A percentile compares a stretch with the other conserved stretches of the same genome.
Conservation (phyloP, 2,113 vertebrate species). For the Myiozetetes cayanensis region DNA sequence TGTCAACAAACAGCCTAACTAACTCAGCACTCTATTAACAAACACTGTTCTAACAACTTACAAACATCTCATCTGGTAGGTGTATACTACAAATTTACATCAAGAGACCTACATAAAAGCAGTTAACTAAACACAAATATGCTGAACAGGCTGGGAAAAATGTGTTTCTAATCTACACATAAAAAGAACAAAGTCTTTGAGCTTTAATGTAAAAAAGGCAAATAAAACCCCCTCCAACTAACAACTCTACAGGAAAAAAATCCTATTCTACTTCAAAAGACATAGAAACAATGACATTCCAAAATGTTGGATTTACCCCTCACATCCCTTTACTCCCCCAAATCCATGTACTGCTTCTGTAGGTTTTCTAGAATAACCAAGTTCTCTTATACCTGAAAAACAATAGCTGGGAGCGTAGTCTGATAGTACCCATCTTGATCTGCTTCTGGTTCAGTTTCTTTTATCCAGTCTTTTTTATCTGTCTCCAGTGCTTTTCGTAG, state of each 20-base stretch:
- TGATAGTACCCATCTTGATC: constrained; percentile 98
- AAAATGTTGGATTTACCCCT: background rate
- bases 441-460: constrained; percentile 91
- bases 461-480: constrained; percentile 96
- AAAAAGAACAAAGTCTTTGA: background rate
- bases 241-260: background rate
- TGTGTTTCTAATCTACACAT: background rate
- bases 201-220: background rate
- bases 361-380: background rate
- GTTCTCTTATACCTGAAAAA: constrained; percentile 82
- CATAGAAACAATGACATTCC: background rate
- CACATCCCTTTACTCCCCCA: background rate
- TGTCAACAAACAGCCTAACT: background rate
- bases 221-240: background rate
- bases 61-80: background rate
- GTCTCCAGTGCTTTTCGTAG: constrained; percentile 95
- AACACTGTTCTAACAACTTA: background rate
- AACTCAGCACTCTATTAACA: background rate
- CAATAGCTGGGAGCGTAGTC: constrained; percentile 91
- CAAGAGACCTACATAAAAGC: background rate
- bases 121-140: background rate
- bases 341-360: background rate
- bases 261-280: background rate
- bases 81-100: background rate
- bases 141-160: background rate